Percentiles rank a stretch among this genome's conserved stretches.
Conservation (phyloP, 2,113 vertebrate species). For the Felis chaus region DNA sequence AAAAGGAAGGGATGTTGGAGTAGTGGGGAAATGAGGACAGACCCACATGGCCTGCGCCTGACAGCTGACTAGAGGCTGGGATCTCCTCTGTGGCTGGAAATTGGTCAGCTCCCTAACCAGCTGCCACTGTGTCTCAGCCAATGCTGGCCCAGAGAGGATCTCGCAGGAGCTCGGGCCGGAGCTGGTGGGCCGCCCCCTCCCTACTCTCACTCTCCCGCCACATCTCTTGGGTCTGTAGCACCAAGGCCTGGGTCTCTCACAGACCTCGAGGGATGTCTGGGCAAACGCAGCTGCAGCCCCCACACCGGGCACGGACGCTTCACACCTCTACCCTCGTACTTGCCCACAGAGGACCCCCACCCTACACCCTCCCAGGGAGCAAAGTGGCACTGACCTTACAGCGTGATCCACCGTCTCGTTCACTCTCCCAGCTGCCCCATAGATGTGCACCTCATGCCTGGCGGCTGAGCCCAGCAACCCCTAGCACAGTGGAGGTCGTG, state of each 20-base stretch:
- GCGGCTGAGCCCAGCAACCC: neutral
- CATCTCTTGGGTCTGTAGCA: neutral
- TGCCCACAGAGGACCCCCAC: neutral
- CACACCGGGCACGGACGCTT: fast-evolving
- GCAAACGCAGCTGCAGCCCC: neutral
- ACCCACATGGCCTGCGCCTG: neutral
- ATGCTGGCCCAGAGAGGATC: neutral
- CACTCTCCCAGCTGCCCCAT: neutral
- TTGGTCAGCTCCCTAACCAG: neutral
- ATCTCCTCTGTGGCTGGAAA: neutral
- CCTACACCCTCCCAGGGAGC: neutral
- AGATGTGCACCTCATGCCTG: too few species aligned
- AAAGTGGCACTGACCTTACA: neutral
- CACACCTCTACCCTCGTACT: neutral
- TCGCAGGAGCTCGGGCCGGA: neutral
- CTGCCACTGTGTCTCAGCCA: neutral
- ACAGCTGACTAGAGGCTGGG: neutral
- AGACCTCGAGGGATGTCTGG: neutral
- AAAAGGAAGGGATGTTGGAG: neutral
- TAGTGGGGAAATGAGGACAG: neutral
- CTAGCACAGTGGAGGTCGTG: neutral
- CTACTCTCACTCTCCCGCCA: too few species aligned
- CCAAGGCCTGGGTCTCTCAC: neutral
- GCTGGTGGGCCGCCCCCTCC: neutral
- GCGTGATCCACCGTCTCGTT: neutral